Evolutionary conservation across 2,113 vertebrate species (phyloP).

Genomic region (Calidris pugnax): DNA sequence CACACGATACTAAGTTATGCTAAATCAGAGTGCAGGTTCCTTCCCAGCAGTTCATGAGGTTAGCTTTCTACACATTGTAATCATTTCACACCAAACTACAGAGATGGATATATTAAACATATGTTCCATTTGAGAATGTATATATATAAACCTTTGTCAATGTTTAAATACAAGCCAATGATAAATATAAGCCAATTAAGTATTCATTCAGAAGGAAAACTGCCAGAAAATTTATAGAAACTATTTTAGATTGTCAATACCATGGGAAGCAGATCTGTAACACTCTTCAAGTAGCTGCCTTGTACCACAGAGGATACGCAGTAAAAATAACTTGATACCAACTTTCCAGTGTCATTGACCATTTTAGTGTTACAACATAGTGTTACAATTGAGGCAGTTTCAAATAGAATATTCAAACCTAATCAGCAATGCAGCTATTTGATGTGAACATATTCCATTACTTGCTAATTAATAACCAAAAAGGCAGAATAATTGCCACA

Average conservation of each 20-base stretch:
- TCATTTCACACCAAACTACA: neutral
- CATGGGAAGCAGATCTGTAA: neutral
- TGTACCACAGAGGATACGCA: neutral
- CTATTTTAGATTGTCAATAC: neutral
- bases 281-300: neutral
- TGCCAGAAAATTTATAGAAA: neutral
- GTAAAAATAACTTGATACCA: neutral
- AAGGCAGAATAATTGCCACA: neutral
- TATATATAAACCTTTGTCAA: neutral
- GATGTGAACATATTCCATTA: neutral
- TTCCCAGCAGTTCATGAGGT: neutral
- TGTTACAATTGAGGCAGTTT: neutral
- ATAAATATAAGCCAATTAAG: neutral
- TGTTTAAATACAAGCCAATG: neutral
- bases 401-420: neutral
- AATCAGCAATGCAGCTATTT: neutral
- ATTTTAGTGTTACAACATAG: neutral
- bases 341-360: neutral
- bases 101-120: neutral
- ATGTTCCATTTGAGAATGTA: neutral
- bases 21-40: neutral
- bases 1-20: rapidly evolving
- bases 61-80: neutral
- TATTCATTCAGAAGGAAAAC: neutral
- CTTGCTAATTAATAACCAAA: neutral